These are phyloP conservation scores for Siniperca chuatsi DNA, from an alignment of 2,113 vertebrate species.

Conservation along the genomic window DNA sequence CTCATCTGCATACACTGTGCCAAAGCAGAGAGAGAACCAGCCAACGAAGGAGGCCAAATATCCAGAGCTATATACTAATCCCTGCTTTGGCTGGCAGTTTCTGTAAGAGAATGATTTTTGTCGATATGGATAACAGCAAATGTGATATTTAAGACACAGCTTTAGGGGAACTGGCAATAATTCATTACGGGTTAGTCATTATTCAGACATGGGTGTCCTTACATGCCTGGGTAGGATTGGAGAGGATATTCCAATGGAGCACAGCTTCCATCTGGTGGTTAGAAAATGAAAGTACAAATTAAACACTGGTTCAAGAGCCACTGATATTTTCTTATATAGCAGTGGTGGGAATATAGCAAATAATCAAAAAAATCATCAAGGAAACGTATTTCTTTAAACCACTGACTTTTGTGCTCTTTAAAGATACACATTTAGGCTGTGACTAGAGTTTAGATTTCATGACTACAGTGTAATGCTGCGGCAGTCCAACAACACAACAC, in stretches of 20 bases:
- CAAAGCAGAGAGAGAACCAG: constrained; percentile 37
- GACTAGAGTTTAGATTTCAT: neutral
- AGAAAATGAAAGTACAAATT: constrained; percentile 43
- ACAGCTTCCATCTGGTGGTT: constrained; percentile 63
- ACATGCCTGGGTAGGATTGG: neutral
- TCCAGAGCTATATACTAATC: constrained; percentile 16
- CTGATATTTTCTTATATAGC: neutral
- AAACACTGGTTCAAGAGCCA: neutral
- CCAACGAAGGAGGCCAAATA: neutral
- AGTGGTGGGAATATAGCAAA: neutral
- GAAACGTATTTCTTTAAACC: neutral
- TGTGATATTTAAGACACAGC: constrained; percentile 37
- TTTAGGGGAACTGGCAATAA: constrained; percentile 51
- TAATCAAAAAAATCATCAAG: neutral
- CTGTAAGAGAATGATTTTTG: constrained; percentile 10
- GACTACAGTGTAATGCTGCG: neutral
- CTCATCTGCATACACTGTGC: neutral
- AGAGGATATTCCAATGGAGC: neutral
- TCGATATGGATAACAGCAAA: constrained; percentile 19
- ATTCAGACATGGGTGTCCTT: constrained; percentile 24
- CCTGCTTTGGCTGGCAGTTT: constrained; percentile 13
- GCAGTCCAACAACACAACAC: neutral
- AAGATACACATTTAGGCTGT: neutral
- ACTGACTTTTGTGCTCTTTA: neutral
- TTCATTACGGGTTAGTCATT: constrained; percentile 35